Percentiles rank a stretch among this genome's conserved stretches.
Conservation (phyloP, 2,797 vertebrate genomes). For the Poecilia picta region DNA sequence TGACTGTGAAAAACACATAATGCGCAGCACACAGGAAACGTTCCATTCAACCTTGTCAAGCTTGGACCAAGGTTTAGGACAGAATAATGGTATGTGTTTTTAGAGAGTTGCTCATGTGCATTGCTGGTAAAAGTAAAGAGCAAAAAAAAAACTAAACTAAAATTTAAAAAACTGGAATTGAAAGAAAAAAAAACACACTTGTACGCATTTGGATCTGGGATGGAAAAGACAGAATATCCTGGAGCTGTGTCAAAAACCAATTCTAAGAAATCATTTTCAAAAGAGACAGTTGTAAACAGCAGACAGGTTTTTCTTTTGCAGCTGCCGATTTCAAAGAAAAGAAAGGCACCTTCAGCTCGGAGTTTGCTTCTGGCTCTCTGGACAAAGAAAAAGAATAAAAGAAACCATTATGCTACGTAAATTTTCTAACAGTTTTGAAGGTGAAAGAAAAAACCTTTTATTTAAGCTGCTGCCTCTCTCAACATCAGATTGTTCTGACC, state of each 20-base stretch:
- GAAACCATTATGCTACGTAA: slow-evolving; percentile 31
- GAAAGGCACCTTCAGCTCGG: slow-evolving; percentile 68
- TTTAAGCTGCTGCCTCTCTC: slow-evolving; percentile 30
- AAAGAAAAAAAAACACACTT: not conserved
- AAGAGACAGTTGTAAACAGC: slow-evolving; percentile 72
- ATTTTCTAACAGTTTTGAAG: slow-evolving; percentile 38
- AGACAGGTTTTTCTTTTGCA: slow-evolving; percentile 14
- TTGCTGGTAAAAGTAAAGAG: slow-evolving; percentile 15
- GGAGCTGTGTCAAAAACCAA: slow-evolving; percentile 73
- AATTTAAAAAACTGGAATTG: slow-evolving; percentile 45
- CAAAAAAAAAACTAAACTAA: not conserved
- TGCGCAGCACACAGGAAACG: slow-evolving; percentile 32
- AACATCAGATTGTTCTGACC: slow-evolving; percentile 54
- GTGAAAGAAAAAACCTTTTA: slow-evolving; percentile 46
- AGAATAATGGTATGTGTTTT: slow-evolving; percentile 42
- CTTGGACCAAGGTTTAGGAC: slow-evolving; percentile 53
- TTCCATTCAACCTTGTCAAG: slow-evolving; percentile 31
- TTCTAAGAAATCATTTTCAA: slow-evolving; percentile 79
- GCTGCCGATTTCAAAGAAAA: slow-evolving; percentile 57
- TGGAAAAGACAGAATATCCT: slow-evolving; percentile 74
- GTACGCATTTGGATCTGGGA: slow-evolving; percentile 43
- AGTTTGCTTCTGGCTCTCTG: slow-evolving; percentile 35
- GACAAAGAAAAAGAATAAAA: slow-evolving; percentile 51
- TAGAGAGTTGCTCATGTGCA: slow-evolving; percentile 49
- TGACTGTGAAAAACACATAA: slow-evolving; percentile 48